Base-by-base conservation (phyloP, 2,888 invertebrate species). In the Dryobotodes eremita region DNA sequence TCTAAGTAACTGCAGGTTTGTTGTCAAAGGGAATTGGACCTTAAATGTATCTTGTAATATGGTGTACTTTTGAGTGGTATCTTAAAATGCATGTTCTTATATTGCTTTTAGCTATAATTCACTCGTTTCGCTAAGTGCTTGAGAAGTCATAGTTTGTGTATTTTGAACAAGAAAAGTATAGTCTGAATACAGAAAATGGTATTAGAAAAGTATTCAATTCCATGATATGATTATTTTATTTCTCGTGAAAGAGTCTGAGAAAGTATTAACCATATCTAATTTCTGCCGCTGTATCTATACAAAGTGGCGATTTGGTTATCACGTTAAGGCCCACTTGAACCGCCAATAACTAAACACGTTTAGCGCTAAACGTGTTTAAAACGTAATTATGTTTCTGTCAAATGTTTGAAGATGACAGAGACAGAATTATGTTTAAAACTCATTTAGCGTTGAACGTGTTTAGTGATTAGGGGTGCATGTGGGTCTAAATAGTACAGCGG, bases 131-230 rank as follows among this genome's bases (percentile, higher is more conserved):
- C 31, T 0, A 61, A 78, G 71, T 78, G 79, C 75, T 68, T 68
- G 23, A 48, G 55, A 62, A 86, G 55, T 65, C 71, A 64, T 81
- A 69, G 62, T 77, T 81, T 80, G 31, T 82, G 66, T 79, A 36
- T 66, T 77, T 83, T 68, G 26, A 46, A 61, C 50, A 50, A 57
- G 53, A 55, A 26, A 70, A 70, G 46, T 62, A 26, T 64, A 79
- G 31, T 7, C 0, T 11, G 6, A 59, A 48, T 53, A 46, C 7
- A 2, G 42, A 46, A 76, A 42, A 31, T 10, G 8, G 6, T 68
- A n/a, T 13, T 2, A 17, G 48, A 31, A 75, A 31, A 26, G 15
- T n/a, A 72, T 48, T n/a, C 17, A 17, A 31, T 15, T 68, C 0
- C 7, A 48, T 7, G 15, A 20, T 42, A 11, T 46, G 5, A 61